Evolutionary conservation across 2,113 vertebrate species (phyloP), one percentile per base, ranked within the genome.

Genomic region (Zosterops lateralis): DNA sequence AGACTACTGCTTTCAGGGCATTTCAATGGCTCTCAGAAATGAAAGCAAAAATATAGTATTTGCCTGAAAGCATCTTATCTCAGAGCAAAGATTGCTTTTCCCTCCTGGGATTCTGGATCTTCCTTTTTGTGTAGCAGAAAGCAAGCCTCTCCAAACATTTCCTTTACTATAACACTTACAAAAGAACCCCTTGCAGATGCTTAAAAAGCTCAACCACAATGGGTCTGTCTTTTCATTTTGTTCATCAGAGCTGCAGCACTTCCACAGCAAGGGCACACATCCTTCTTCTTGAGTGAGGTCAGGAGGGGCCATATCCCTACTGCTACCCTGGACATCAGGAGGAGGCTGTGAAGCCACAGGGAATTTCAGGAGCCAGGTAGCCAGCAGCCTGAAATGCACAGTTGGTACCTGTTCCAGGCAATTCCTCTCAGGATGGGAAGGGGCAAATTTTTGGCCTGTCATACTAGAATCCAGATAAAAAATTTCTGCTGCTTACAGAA

Each of bases 61-160:
- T 97, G 93, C 64, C 82, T 85, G 47, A 40, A 68, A 95, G 75
- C 65, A 88, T 91, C 75, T 83, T 71, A n/a, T 86, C 51, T 72
- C 70, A 89, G 50, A 91, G 87, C 50, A 92, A 70, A 92, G 80
- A 89, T 7, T 89, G 74, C 47, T 87, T n/a, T 91, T 89, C 8
- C 60, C 87, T 89, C 60, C 47, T 54, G 82, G 64, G 62, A 85
- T 70, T 88, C 26, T 12, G 3, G 42, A 73, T 73, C 84, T 92
- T 91, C 58, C 15, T 38, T 92, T 95, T 12, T 38, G 17, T 56
- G 53, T 18, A 72, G 70, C 86, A 92, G 70, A 92, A 93, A 76
- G 84, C 57, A 79, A 82, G 25, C 24, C 75, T 48, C 78, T 85
- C 54, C 0, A 6, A 90, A 72, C 28, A 70, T 70, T 38, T 88